A percentile compares a stretch with the other conserved stretches of the same genome.
phyloP scores from a whole-genome alignment of 2,888 invertebrate genomes.

The Himalopsyche tibetana region DNA sequence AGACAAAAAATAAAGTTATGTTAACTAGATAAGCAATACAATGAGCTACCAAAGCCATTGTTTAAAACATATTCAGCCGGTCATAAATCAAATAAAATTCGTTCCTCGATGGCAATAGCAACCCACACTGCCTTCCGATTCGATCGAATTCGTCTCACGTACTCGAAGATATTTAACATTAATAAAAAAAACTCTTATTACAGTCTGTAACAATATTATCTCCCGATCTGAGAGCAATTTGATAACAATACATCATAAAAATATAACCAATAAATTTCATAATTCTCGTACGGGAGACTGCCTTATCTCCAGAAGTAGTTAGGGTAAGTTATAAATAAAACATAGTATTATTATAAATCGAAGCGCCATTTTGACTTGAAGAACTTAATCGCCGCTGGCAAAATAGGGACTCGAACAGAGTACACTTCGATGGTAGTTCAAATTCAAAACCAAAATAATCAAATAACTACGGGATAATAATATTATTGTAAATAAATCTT shows the following conservation, averaged over 20 bases:
- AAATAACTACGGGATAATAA: no score
- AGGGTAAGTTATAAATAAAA: conserved; percentile 44
- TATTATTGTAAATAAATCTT: no score
- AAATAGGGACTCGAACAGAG: conserved; percentile 19
- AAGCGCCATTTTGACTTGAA: conserved; percentile 31
- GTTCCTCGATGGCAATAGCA: not conserved
- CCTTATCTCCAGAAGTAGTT: conserved; percentile 23
- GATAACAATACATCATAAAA: conserved; percentile 58
- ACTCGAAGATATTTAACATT: conserved; percentile 17
- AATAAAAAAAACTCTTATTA: conserved; percentile 14
- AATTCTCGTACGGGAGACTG: conserved; percentile 36
- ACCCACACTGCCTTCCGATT: conserved; percentile 29
- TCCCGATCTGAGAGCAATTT: conserved; percentile 43
- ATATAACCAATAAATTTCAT: conserved; percentile 43
- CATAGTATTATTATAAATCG: conserved; percentile 44
- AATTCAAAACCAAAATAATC: not conserved
- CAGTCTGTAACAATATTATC: conserved; percentile 40
- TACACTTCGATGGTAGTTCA: conserved; percentile 2
- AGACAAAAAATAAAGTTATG: no score
- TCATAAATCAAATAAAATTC: conserved; percentile 27
- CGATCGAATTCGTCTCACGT: conserved; percentile 16
- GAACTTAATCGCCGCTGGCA: conserved; percentile 39
- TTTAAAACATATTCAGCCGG: not conserved
- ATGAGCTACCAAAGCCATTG: not conserved
- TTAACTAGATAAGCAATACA: no score